These are phyloP conservation scores for Smutsia temminckii DNA, from an alignment of 2,797 vertebrate genomes.

Conservation along the genomic window DNA sequence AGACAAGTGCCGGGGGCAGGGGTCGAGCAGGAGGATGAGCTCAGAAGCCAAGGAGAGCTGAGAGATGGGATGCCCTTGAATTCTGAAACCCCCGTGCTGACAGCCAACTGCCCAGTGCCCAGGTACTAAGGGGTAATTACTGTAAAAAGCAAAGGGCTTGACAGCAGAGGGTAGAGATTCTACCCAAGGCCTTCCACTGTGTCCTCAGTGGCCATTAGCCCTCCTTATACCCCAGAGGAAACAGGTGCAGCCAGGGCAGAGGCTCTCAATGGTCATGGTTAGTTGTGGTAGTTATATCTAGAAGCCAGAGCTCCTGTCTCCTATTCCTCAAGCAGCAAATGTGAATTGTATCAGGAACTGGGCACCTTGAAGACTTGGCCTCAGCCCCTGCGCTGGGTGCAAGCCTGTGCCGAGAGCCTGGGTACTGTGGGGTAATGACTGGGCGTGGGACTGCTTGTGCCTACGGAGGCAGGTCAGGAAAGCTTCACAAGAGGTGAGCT, in stretches of 20 bases:
- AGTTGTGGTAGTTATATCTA: neutral
- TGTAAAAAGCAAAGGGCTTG: neutral
- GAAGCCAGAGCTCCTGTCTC: neutral
- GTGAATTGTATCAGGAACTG: neutral
- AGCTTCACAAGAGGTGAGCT: neutral
- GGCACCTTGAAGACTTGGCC: neutral
- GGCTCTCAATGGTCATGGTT: neutral
- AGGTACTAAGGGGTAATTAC: constrained; percentile 26
- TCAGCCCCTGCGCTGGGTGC: neutral
- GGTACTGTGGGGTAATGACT: neutral
- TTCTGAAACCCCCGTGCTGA: neutral
- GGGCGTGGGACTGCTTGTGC: too few relatives aligned
- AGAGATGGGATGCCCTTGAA: neutral
- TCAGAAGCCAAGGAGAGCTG: neutral
- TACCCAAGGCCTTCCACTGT: neutral
- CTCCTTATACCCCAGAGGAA: neutral
- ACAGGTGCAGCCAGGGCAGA: neutral
- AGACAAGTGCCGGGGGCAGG: neutral
- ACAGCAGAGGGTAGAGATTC: neutral
- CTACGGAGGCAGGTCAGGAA: neutral
- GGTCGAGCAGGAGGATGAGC: neutral
- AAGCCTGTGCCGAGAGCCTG: neutral
- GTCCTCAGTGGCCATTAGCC: neutral
- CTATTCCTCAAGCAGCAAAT: neutral
- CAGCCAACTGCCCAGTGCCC: neutral